Evolutionary conservation across 2,113 vertebrate genomes (phyloP).

Genomic region (Megalops atlanticus): DNA sequence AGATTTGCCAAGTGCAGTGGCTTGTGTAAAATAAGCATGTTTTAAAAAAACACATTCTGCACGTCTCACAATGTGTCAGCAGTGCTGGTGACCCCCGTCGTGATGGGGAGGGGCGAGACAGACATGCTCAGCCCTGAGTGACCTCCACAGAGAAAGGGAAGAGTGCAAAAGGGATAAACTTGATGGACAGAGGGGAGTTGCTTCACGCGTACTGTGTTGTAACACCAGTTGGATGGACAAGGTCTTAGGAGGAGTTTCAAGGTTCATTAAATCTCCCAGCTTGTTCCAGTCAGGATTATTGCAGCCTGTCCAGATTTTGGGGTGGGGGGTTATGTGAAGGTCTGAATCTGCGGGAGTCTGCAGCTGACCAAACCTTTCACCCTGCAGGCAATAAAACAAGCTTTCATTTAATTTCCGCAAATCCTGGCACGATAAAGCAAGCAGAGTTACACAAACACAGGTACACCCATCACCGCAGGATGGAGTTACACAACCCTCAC

Average conservation of each 20-base stretch:
- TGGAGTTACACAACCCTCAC: neutral
- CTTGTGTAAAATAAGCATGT: neutral
- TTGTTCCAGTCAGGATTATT: neutral
- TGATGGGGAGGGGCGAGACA: neutral
- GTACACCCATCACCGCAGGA: neutral
- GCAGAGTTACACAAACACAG: neutral
- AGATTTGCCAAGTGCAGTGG: neutral
- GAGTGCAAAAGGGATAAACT: neutral
- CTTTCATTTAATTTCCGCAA: neutral
- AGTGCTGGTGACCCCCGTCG: no score
- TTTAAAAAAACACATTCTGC: neutral
- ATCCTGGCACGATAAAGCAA: neutral
- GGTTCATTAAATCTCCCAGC: neutral
- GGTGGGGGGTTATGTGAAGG: neutral
- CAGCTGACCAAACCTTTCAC: slow-evolving; percentile 8
- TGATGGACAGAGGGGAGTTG: no score
- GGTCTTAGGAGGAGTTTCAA: neutral
- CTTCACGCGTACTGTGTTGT: neutral
- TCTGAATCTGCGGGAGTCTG: neutral
- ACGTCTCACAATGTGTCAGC: neutral
- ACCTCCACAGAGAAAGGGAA: neutral
- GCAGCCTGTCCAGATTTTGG: neutral
- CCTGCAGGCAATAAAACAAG: neutral
- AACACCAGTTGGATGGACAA: neutral
- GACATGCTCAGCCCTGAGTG: neutral